A percentile compares a stretch with the other conserved stretches of the same genome.
Conservation (phyloP, 2,888 invertebrate species). For the Tethea ocularis region DNA sequence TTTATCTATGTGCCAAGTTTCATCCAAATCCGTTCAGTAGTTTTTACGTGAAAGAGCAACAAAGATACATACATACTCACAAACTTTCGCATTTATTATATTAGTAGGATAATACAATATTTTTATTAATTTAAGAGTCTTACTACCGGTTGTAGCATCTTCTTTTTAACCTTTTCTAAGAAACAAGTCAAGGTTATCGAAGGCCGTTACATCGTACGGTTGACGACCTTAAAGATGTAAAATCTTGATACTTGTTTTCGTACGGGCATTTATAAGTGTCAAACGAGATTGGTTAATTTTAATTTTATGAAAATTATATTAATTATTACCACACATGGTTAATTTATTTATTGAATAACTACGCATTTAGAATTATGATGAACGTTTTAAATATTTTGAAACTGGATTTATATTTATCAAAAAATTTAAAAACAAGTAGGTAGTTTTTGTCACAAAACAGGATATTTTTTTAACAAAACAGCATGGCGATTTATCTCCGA, state of each 20-base stretch:
- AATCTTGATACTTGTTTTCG: not conserved
- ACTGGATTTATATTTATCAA: not conserved
- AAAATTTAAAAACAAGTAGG: not conserved
- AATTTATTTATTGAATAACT: conserved; percentile 5
- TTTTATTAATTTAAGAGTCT: not conserved
- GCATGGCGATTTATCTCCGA: no score
- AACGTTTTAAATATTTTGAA: not conserved
- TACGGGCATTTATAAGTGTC: not conserved
- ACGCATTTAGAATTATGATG: conserved; percentile 7
- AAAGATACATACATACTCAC: no score
- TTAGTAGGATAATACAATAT: no score
- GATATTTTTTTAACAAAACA: not conserved
- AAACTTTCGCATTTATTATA: no score
- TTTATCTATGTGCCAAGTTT: no score
- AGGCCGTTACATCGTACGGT: conserved; percentile 21
- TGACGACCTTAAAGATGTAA: not conserved
- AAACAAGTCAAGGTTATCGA: conserved; percentile 29
- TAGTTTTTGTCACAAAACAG: not conserved
- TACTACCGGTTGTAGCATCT: conserved; percentile 1
- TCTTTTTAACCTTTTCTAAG: conserved; percentile 18
- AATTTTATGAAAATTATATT: conserved; percentile 8
- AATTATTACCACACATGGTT: conserved; percentile 2
- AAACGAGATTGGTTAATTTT: not conserved
- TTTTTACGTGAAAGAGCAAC: no score
- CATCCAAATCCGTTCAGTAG: no score